phyloP scores from a whole-genome alignment of 2,888 invertebrate species.

The Eupithecia inturbata region DNA sequence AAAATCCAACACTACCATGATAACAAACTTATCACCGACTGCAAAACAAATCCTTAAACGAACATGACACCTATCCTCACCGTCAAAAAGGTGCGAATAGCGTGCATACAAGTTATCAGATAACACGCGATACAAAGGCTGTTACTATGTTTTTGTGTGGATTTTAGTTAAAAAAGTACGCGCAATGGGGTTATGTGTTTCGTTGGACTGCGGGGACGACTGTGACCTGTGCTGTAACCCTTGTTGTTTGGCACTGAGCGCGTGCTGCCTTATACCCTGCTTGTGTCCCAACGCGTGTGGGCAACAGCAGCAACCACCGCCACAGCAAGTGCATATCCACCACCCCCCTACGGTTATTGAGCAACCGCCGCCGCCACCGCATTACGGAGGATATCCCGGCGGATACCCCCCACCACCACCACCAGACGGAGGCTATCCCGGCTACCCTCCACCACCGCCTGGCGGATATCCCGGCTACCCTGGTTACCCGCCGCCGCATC shows the following conservation, averaged over 20 bases:
- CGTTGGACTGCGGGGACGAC: conserved; percentile 71
- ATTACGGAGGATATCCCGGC: conserved; percentile 53
- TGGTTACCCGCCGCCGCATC: conserved; percentile 26
- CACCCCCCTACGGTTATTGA: conserved; percentile 67
- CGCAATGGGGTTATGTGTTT: conserved; percentile 76
- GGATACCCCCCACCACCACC: conserved; percentile 60
- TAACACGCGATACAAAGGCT: conserved; percentile 30
- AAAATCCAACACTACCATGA: conserved; percentile 49
- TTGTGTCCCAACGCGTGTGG: conserved; percentile 79
- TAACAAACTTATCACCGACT: conserved; percentile 53
- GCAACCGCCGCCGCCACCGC: conserved; percentile 59
- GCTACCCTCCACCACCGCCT: conserved; percentile 32
- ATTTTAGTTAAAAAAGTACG: conserved; percentile 62
- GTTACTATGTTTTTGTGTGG: conserved; percentile 50
- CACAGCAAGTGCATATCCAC: conserved; percentile 69
- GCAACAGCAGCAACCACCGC: conserved; percentile 65
- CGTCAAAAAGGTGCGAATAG: conserved; percentile 40
- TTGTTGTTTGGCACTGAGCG: conserved; percentile 74
- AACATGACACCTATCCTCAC: conserved; percentile 44
- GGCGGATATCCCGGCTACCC: conserved; percentile 41
- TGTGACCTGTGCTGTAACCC: conserved; percentile 75
- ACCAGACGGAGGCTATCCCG: conserved; percentile 49
- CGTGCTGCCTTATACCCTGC: conserved; percentile 76
- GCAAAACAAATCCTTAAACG: conserved; percentile 47
- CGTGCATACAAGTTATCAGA: conserved; percentile 25